Conservation (phyloP, 2,797 vertebrate genomes). For the Amazona ochrocephala region DNA sequence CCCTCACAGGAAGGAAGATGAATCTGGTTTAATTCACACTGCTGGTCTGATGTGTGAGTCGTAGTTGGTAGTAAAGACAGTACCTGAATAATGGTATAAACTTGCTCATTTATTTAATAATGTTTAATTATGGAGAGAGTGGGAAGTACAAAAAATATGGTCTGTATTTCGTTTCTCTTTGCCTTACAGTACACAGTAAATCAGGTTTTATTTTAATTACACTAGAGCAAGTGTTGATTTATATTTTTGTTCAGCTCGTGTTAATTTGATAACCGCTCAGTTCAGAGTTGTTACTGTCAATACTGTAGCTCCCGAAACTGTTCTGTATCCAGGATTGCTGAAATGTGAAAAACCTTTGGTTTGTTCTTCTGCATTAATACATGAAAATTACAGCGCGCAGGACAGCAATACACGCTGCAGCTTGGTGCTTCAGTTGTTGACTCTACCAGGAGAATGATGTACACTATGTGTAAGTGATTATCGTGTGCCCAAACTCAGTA, state of each 20-base stretch:
- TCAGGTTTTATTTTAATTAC: slow-evolving; percentile 66
- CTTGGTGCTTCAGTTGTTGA: not conserved
- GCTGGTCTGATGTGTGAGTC: not conserved
- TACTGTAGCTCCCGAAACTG: not conserved
- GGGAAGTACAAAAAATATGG: slow-evolving; percentile 1
- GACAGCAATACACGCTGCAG: not conserved
- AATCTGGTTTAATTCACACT: not conserved
- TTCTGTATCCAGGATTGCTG: not conserved
- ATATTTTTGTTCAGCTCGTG: slow-evolving; percentile 44
- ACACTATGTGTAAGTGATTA: not conserved
- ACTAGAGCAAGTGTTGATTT: slow-evolving; percentile 34
- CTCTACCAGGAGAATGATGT: not conserved
- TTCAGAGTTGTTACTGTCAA: not conserved
- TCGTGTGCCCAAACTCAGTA: not conserved
- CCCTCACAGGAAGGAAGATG: not conserved
- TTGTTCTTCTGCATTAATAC: not conserved
- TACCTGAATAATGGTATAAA: slow-evolving; percentile 35
- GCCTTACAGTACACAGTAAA: slow-evolving; percentile 27
- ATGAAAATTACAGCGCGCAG: not conserved
- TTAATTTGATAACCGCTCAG: slow-evolving; percentile 45
- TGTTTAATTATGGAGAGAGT: slow-evolving; percentile 17
- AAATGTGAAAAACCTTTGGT: slow-evolving; percentile 3
- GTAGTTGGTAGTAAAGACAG: not conserved
- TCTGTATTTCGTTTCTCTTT: slow-evolving; percentile 54
- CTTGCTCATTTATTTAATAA: slow-evolving; percentile 46